These are phyloP conservation scores for Choristoneura fumiferana DNA, from an alignment of 1,140 invertebrate species.

Conservation along the genomic window DNA sequence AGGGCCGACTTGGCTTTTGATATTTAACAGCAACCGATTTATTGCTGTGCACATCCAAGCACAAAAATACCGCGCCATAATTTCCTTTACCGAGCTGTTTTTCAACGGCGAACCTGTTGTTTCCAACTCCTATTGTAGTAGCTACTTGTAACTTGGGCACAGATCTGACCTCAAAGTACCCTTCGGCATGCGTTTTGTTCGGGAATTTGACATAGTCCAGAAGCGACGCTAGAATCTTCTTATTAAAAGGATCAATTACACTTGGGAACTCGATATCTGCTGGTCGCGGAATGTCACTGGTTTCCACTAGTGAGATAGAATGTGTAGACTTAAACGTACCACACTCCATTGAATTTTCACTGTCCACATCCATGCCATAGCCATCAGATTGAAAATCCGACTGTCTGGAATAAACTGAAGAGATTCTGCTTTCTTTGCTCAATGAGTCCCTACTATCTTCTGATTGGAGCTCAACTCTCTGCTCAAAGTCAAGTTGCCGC, in stretches of 20 bases:
- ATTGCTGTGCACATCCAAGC: slow-evolving; percentile 78
- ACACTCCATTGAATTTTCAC: slow-evolving; percentile 77
- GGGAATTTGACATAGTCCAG: slow-evolving; percentile 79
- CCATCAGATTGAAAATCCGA: slow-evolving; percentile 71
- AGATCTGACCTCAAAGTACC: slow-evolving; percentile 65
- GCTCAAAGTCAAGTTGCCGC: slow-evolving; percentile 73
- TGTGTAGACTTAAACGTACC: slow-evolving; percentile 68
- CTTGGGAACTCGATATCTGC: slow-evolving; percentile 73
- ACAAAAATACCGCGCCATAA: slow-evolving; percentile 85
- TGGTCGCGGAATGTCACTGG: slow-evolving; percentile 70
- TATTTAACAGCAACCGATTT: slow-evolving; percentile 85
- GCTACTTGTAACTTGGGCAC: slow-evolving; percentile 70
- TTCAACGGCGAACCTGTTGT: slow-evolving; percentile 82
- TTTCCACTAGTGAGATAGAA: slow-evolving; percentile 71
- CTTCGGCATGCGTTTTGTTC: slow-evolving; percentile 76
- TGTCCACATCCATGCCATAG: slow-evolving; percentile 76
- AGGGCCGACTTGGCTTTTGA: slow-evolving; percentile 87
- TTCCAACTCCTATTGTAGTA: slow-evolving; percentile 68
- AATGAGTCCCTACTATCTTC: slow-evolving; percentile 76
- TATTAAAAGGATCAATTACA: slow-evolving; percentile 79
- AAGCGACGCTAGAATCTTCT: slow-evolving; percentile 74
- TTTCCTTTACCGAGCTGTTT: slow-evolving; percentile 87
- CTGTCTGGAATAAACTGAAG: slow-evolving; percentile 66
- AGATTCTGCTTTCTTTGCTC: slow-evolving; percentile 75
- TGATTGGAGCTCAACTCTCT: slow-evolving; percentile 66